phyloP scores from a whole-genome alignment of 2,797 vertebrate species.

The Cheirogaleus major region DNA sequence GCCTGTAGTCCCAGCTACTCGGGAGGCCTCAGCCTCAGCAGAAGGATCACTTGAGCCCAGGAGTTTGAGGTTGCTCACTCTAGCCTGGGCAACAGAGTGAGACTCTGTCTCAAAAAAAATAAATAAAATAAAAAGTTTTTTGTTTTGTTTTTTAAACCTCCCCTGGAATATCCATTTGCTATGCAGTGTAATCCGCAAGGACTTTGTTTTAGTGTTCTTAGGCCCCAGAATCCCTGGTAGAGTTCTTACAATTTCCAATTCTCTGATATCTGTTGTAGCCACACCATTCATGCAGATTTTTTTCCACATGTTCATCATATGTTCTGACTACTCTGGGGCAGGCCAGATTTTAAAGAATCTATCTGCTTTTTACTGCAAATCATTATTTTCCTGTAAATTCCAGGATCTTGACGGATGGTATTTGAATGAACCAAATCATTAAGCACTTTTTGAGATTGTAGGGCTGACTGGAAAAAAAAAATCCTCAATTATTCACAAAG shows the following conservation, averaged over 20 bases:
- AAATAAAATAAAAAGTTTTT: too few species aligned
- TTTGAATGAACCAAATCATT: slow-evolving; percentile 38
- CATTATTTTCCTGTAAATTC: slow-evolving; percentile 6
- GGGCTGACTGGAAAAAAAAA: neutral
- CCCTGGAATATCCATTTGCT: neutral
- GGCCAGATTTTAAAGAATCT: slow-evolving; percentile 42
- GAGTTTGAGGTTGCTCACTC: too few species aligned
- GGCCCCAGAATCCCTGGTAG: neutral
- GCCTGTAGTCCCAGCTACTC: too few species aligned
- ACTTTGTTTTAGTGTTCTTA: slow-evolving; percentile 11
- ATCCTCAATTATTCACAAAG: slow-evolving; percentile 40
- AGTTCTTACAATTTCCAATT: neutral
- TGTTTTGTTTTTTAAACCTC: neutral
- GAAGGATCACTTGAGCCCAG: too few species aligned
- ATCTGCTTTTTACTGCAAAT: slow-evolving; percentile 9
- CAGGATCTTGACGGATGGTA: slow-evolving; percentile 24
- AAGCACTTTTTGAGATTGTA: slow-evolving; percentile 38
- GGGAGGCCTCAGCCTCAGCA: too few species aligned
- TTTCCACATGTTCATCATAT: slow-evolving; percentile 46
- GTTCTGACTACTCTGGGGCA: neutral
- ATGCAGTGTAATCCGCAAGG: neutral
- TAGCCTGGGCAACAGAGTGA: too few species aligned
- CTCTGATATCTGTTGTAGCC: neutral
- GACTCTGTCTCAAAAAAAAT: too few species aligned
- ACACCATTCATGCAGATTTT: neutral